Conservation (phyloP, 2,113 vertebrate genomes). For the Cisticola juncidis region DNA sequence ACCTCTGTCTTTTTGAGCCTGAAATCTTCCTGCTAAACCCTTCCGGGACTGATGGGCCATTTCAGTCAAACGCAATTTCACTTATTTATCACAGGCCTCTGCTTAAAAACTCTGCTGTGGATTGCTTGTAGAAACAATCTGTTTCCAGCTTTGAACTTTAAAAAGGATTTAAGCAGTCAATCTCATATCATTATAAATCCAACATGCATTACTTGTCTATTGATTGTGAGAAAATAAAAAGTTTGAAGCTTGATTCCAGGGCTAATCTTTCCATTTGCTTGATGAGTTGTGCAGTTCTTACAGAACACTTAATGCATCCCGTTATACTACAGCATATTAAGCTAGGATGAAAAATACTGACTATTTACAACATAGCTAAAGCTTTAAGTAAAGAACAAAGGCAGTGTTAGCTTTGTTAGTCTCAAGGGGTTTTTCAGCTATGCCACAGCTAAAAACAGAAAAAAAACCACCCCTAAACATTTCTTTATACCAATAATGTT, state of each 20-base stretch:
- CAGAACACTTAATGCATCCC: slow-evolving; percentile 52
- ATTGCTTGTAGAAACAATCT: slow-evolving; percentile 80
- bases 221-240: slow-evolving; percentile 83
- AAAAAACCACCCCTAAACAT: accelerated
- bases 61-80: slow-evolving; percentile 81
- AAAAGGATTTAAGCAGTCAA: slow-evolving; percentile 88
- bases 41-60: slow-evolving; percentile 75
- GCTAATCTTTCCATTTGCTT: slow-evolving; percentile 86
- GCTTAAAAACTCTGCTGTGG: slow-evolving; percentile 73
- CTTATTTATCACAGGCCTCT: slow-evolving; percentile 79
- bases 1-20: slow-evolving; percentile 69
- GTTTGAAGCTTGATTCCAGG: slow-evolving; percentile 83
- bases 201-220: slow-evolving; percentile 74
- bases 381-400: slow-evolving; percentile 63
- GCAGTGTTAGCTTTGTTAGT: background rate
- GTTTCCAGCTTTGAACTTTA: slow-evolving; percentile 83
- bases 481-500: background rate
- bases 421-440: slow-evolving; percentile 7
- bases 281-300: slow-evolving; percentile 75
- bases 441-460: background rate
- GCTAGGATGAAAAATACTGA: slow-evolving; percentile 35
- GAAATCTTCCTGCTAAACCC: slow-evolving; percentile 77
- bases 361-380: slow-evolving; percentile 25
- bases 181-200: slow-evolving; percentile 89
- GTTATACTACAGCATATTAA: slow-evolving; percentile 54